Base-by-base conservation (phyloP, 2,888 invertebrate species). In the Rhagonycha lutea region DNA sequence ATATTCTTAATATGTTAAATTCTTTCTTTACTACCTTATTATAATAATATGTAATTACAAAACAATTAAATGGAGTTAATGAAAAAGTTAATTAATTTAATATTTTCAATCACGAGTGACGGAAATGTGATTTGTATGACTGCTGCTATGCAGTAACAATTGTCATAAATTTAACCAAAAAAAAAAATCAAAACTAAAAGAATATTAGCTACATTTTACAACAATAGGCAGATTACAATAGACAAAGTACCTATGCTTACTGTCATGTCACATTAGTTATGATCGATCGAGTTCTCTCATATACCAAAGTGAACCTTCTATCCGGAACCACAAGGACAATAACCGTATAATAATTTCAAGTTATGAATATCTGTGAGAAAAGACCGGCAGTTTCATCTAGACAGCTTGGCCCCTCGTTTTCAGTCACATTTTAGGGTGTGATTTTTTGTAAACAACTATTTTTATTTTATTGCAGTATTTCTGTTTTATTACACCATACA, bases 161-260 rank as follows among this genome's bases (percentile, higher is more conserved):
- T 24, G 63, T 65, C 24, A 65, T 23, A 24, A 24, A 65, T 65
- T 65, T 12, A 14, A 65, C 63, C 26, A n/a, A n/a, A 26, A 65
- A 79, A 81, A 84, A 85, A 85, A 85, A 85, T 84, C 81, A 80
- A 75, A 80, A 76, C 79, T 83, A 82, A 84, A 84, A 85, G 83
- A 84, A 83, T 84, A 83, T 85, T 85, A 84, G 84, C 85, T 84
- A 84, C 82, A 80, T 79, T 79, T 75, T 77, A 81, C 80, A 85
- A 88, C 87, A 87, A 88, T 87, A 81, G 86, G 86, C 85, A 87
- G 87, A 87, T 87, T 87, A 87, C 88, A 88, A 88, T 87, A 86
- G 87, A 86, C 87, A 86, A 86, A 87, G 85, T 86, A 86, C 86
- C 85, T 75, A 86, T 87, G 86, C 86, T 87, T 87, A 86, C 87